Conservation (phyloP, 1,140 invertebrate genomes). For the Caerostris extrusa region DNA sequence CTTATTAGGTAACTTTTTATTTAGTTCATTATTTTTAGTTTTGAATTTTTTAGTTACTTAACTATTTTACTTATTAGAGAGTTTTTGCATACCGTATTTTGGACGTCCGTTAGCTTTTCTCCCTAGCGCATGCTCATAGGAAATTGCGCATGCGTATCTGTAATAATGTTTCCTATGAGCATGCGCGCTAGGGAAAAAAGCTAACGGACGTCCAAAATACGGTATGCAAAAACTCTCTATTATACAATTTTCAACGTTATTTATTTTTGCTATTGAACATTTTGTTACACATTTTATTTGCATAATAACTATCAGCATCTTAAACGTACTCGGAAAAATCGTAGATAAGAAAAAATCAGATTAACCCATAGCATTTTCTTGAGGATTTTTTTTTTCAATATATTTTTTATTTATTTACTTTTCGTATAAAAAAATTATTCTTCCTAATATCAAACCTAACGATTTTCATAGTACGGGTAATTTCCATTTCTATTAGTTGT, state of each 20-base stretch:
- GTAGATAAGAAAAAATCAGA: too few relatives aligned
- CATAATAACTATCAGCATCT: neutral
- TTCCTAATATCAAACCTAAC: conserved; percentile 7
- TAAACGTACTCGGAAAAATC: neutral
- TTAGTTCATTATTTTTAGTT: too few relatives aligned
- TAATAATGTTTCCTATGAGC: too few relatives aligned
- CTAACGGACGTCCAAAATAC: neutral
- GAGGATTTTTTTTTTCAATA: too few relatives aligned
- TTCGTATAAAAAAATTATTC: neutral
- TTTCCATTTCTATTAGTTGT: conserved; percentile 56
- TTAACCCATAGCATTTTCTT: neutral
- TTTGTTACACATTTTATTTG: neutral
- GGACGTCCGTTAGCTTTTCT: too few relatives aligned
- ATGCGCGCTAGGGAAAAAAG: too few relatives aligned
- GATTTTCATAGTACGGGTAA: conserved; percentile 47
- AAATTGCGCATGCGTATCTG: too few relatives aligned
- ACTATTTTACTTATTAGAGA: too few relatives aligned
- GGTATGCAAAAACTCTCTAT: neutral
- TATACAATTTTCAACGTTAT: neutral
- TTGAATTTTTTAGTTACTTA: too few relatives aligned
- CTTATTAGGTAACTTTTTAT: too few relatives aligned
- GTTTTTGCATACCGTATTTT: too few relatives aligned
- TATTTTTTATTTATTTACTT: neutral
- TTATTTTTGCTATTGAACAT: neutral
- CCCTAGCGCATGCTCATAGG: too few relatives aligned